Conservation (phyloP, 2,888 invertebrate genomes). For the Rotaria socialis region DNA sequence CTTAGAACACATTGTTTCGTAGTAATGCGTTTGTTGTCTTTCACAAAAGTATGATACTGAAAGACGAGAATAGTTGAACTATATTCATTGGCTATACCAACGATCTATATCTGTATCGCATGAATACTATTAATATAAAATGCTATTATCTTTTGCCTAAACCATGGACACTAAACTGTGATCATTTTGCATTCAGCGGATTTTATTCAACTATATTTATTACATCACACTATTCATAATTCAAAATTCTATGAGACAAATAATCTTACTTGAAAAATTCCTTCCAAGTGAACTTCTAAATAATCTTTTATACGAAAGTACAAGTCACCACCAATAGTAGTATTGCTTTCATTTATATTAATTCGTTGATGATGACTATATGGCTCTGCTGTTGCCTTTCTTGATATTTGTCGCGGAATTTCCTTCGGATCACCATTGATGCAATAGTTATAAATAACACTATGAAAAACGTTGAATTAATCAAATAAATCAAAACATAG, state of each 20-base stretch:
- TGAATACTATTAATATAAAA: too few relatives aligned
- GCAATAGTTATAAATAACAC: slow-evolving; percentile 42
- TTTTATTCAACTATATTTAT: too few relatives aligned
- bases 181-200: not conserved
- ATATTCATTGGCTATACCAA: too few relatives aligned
- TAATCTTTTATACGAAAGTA: slow-evolving; percentile 36
- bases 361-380: not conserved
- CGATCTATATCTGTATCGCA: too few relatives aligned
- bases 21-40: too few relatives aligned
- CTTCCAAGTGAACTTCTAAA: slow-evolving; percentile 39
- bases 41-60: too few relatives aligned
- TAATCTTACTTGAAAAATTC: slow-evolving; percentile 37
- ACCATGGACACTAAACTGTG: too few relatives aligned
- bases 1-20: too few relatives aligned
- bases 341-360: slow-evolving; percentile 17
- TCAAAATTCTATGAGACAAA: not conserved
- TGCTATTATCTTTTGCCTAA: too few relatives aligned
- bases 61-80: too few relatives aligned
- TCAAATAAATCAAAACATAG: not conserved
- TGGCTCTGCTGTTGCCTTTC: not conserved
- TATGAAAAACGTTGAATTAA: not conserved
- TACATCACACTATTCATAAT: not conserved
- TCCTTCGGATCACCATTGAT: not conserved
- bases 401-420: not conserved
- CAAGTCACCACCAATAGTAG: slow-evolving; percentile 36